phyloP scores from a whole-genome alignment of 2,113 vertebrate genomes.

The Kryptolebias marmoratus region DNA sequence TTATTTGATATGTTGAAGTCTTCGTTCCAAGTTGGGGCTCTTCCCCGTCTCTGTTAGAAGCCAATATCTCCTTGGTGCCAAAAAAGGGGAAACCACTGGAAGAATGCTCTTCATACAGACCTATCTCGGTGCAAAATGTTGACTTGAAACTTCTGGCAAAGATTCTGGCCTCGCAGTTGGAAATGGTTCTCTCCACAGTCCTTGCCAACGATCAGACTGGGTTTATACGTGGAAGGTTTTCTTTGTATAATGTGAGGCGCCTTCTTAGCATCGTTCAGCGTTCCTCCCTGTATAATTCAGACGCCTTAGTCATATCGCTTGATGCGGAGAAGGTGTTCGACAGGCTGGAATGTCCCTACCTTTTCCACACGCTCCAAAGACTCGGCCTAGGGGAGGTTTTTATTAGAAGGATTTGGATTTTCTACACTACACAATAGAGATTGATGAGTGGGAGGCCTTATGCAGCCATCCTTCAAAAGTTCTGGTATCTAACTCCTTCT shows the following conservation, averaged over 20 bases:
- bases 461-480: no score
- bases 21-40: not conserved
- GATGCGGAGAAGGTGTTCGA: no score
- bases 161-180: not conserved
- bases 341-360: not conserved
- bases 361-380: not conserved
- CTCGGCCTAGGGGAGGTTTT: not conserved
- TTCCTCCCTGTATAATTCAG: no score
- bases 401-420: not conserved
- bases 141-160: not conserved
- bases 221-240: not conserved
- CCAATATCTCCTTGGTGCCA: slow-evolving; percentile 6
- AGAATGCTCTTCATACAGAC: slow-evolving; percentile 13
- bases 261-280: not conserved
- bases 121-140: slow-evolving; percentile 7
- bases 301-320: no score
- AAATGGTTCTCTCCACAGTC: not conserved
- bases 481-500: no score
- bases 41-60: not conserved
- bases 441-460: no score
- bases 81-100: not conserved
- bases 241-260: not conserved
- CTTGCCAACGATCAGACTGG: not conserved
- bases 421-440: not conserved
- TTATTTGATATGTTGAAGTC: not conserved